phyloP scores from a whole-genome alignment of 2,797 vertebrate species.

The Psittacula echo region DNA sequence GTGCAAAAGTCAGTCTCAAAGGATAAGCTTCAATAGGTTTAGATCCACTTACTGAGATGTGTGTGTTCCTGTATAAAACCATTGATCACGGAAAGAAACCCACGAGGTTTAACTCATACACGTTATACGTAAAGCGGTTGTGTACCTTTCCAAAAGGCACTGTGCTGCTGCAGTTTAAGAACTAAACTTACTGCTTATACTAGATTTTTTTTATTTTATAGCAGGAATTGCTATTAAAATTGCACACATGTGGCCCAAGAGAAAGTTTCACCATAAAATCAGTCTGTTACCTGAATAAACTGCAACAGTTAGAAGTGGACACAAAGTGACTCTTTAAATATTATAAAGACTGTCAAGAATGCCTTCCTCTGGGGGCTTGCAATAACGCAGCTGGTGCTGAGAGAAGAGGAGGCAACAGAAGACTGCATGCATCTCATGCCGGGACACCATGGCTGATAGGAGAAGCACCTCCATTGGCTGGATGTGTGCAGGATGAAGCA shows the following conservation, averaged over 20 bases:
- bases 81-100: neutral
- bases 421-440: neutral
- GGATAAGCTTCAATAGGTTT: neutral
- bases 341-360: neutral
- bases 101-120: neutral
- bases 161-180: neutral
- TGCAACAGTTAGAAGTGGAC: neutral
- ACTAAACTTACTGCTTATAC: neutral
- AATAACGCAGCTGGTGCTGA: neutral
- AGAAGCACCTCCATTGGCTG: neutral
- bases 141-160: neutral
- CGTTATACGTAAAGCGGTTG: neutral
- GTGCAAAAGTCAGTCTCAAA: neutral
- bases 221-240: neutral
- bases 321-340: neutral
- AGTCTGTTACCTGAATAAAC: neutral
- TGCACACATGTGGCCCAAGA: neutral
- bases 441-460: rapidly evolving
- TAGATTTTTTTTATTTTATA: neutral
- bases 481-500: neutral
- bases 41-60: neutral
- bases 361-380: neutral
- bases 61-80: neutral
- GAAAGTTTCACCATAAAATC: neutral
- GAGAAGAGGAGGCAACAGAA: neutral